Percentiles rank a stretch among this genome's conserved stretches.
Conservation (phyloP, 2,113 vertebrate species). For the Ceuthmochares aereus region DNA sequence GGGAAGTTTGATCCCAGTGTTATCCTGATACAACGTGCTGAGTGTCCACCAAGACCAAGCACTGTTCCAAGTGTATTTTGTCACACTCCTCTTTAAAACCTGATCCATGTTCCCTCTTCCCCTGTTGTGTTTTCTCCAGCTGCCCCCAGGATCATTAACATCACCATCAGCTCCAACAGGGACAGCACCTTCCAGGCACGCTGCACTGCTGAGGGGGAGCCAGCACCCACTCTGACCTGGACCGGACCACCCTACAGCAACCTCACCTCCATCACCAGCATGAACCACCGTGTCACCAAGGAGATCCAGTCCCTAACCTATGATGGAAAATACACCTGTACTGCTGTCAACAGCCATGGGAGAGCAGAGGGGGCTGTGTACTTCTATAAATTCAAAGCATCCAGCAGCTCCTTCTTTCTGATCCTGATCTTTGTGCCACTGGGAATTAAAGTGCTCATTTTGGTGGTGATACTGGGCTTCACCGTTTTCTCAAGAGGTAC, state of each 20-base stretch:
- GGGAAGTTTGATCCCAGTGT: accelerated
- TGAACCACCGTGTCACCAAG: conserved; percentile 75
- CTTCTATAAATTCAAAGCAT: conserved; percentile 72
- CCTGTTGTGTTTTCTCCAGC: conserved; percentile 58
- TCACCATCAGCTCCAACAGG: conserved; percentile 79
- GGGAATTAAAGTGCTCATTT: conserved; percentile 68
- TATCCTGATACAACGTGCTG: accelerated
- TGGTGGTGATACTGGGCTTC: conserved; percentile 60
- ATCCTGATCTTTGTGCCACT: conserved; percentile 48
- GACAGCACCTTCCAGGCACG: conserved; percentile 77
- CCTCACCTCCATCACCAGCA: neutral
- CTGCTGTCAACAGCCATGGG: conserved; percentile 77
- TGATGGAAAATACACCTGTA: conserved; percentile 89
- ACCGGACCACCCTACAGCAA: conserved; percentile 60
- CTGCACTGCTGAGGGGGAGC: conserved; percentile 89
- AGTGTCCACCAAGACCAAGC: neutral
- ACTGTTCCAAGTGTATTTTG: accelerated
- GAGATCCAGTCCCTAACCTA: conserved; percentile 81
- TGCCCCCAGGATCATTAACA: conserved; percentile 85
- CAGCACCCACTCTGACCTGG: conserved; percentile 83
- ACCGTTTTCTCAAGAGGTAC: neutral
- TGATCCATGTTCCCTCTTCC: neutral
- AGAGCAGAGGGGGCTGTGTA: conserved; percentile 75
- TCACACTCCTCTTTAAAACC: neutral
- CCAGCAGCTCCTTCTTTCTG: neutral